These are phyloP conservation scores for Helostoma temminkii DNA, from an alignment of 2,797 vertebrate genomes.

Conservation along the genomic window DNA sequence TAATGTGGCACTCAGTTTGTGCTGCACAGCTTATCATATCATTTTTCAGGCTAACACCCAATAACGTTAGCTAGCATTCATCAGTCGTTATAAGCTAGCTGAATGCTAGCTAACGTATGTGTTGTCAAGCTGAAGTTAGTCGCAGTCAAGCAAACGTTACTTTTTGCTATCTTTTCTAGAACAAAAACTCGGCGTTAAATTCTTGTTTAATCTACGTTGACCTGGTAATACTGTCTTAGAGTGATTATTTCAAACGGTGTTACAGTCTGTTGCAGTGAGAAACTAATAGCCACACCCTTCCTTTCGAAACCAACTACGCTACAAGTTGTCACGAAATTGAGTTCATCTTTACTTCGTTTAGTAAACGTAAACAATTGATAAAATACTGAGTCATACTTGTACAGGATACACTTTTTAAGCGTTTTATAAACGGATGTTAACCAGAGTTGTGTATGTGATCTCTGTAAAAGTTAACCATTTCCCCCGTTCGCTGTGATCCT, in stretches of 20 bases:
- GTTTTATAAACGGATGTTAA: not conserved
- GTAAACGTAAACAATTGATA: not conserved
- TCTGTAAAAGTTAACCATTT: conserved; percentile 9
- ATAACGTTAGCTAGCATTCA: conserved; percentile 30
- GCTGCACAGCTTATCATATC: not conserved
- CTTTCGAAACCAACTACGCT: conserved; percentile 65
- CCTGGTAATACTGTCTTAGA: not conserved
- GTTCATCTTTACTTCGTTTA: not conserved
- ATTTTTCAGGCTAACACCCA: conserved; percentile 29
- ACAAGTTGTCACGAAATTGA: conserved; percentile 51
- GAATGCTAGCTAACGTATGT: conserved; percentile 52
- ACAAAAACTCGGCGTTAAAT: not conserved
- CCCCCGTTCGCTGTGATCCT: too few relatives aligned
- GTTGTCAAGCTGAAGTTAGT: conserved; percentile 28
- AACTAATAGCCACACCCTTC: conserved; percentile 83
- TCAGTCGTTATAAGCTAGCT: conserved; percentile 42
- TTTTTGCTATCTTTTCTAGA: not conserved
- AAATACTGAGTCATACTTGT: not conserved
- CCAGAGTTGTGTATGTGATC: not conserved
- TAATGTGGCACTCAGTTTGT: not conserved
- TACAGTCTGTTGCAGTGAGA: conserved; percentile 35
- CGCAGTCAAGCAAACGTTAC: not conserved
- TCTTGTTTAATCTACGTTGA: not conserved
- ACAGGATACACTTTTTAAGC: not conserved
- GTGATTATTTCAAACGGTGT: conserved; percentile 1